Evolutionary conservation across 2,888 invertebrate genomes (phyloP), one percentile per base, ranked within the genome.

Genomic region (Melinaea marsaeus): DNA sequence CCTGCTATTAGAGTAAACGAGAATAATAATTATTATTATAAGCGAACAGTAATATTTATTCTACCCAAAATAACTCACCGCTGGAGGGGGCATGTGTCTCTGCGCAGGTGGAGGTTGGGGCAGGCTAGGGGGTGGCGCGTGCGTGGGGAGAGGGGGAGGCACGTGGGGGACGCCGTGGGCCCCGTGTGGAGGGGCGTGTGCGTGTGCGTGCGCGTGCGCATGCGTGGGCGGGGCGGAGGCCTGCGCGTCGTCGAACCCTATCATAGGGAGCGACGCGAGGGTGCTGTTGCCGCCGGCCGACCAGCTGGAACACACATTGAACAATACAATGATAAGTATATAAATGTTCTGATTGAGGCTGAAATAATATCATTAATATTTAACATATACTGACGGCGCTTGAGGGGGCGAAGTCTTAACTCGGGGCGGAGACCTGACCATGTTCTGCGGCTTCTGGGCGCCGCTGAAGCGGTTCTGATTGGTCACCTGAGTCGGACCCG

Each of bases 211-310:
- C 9, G 80, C 67, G 67, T 87, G 22, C 22, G 22, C 22, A 22
- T 22, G 22, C 22, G 22, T 22, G 42, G 74, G 68, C 47, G 72
- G 71, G 3, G 67, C 60, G 42, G 64, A 64, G 45, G 76, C 74
- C 3, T 80, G 79, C 9, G 80, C 67, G 67, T 87, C 75, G 73
- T 94, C 94, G 65, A 94, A 85, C 55, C 94, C 94, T 70, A 95
- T 95, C 93, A 95, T 93, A 5, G 95, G 95, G 69, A 94, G 89
- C 73, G 94, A 95, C 71, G 95, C 95, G 69, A 94, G 88, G 7
- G 94, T 93, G 71, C 94, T 94, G 81, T 93, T 94, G 57, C 93
- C 92, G 71, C 93, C 92, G 69, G 92, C 93, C 71, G 93, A 92
- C 91, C 94, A 94, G 67, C 94, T 94, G 77, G 0, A 57, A 71